phyloP scores from a whole-genome alignment of 2,113 vertebrate genomes.

The Cacatua alba region DNA sequence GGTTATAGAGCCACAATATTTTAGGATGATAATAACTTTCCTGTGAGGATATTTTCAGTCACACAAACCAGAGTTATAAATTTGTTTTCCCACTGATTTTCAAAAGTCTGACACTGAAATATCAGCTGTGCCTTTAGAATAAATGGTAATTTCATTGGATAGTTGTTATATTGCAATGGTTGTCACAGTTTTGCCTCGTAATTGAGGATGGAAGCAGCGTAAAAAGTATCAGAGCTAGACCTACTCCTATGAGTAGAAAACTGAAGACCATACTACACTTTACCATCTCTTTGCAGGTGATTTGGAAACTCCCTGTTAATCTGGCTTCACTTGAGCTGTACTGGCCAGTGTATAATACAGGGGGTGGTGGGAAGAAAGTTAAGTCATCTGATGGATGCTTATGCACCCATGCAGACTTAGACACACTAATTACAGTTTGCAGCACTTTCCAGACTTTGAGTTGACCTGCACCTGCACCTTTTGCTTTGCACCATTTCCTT shows the following conservation, averaged over 20 bases:
- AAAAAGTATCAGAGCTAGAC: neutral
- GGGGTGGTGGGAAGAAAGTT: neutral
- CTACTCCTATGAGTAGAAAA: neutral
- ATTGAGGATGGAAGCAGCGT: neutral
- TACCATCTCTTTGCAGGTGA: neutral
- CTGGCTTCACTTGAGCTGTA: neutral
- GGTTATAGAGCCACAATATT: neutral
- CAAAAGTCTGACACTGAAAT: neutral
- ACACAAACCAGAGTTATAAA: neutral
- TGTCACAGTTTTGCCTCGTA: neutral
- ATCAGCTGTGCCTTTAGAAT: neutral
- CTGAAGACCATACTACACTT: neutral
- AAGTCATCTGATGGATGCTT: neutral
- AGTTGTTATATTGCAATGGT: neutral
- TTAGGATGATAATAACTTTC: neutral
- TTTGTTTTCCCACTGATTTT: neutral
- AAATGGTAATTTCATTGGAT: neutral
- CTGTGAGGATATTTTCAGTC: neutral
- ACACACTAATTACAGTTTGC: neutral
- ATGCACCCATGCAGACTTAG: rapidly evolving
- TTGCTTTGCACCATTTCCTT: neutral
- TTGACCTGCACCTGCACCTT: neutral
- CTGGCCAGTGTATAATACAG: neutral
- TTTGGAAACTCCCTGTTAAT: neutral
- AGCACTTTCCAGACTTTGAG: neutral